These are phyloP conservation scores for Eutrigla gurnardus DNA, from an alignment of 2,797 vertebrate species.

Conservation along the genomic window DNA sequence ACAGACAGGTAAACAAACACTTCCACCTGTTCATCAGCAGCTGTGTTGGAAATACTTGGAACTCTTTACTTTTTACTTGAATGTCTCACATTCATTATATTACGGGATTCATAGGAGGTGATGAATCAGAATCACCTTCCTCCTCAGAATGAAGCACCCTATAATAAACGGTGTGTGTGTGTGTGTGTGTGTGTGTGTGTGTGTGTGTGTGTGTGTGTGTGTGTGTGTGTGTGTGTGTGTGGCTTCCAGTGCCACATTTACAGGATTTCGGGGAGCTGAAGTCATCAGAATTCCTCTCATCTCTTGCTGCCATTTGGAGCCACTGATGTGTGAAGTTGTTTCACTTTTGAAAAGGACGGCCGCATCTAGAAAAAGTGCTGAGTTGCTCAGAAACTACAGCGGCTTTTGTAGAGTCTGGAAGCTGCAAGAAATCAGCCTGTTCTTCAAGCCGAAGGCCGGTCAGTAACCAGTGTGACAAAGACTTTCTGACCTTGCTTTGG, in stretches of 20 bases:
- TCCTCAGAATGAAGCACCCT: no score
- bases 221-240: no score
- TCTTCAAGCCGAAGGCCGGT: not conserved
- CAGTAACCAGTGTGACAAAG: no score
- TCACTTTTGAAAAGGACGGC: not conserved
- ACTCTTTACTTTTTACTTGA: not conserved
- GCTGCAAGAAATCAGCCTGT: not conserved
- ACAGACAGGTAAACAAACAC: not conserved
- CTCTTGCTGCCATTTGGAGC: not conserved
- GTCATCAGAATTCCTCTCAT: conserved; percentile 14
- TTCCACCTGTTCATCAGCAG: not conserved
- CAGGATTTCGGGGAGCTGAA: not conserved
- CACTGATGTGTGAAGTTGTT: conserved; percentile 10
- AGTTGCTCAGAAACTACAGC: not conserved
- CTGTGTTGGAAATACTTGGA: not conserved
- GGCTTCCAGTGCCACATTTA: not conserved
- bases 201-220: no score
- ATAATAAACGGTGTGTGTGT: not conserved
- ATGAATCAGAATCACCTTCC: no score
- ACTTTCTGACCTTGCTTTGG: not conserved
- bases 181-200: no score
- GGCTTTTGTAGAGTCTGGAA: not conserved
- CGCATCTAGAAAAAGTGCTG: conserved; percentile 17
- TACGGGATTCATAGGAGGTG: no score
- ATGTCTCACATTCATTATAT: no score